Evolutionary conservation across 2,888 invertebrate genomes (phyloP), one percentile per base, ranked within the genome.

Genomic region (Pterostichus madidus): DNA sequence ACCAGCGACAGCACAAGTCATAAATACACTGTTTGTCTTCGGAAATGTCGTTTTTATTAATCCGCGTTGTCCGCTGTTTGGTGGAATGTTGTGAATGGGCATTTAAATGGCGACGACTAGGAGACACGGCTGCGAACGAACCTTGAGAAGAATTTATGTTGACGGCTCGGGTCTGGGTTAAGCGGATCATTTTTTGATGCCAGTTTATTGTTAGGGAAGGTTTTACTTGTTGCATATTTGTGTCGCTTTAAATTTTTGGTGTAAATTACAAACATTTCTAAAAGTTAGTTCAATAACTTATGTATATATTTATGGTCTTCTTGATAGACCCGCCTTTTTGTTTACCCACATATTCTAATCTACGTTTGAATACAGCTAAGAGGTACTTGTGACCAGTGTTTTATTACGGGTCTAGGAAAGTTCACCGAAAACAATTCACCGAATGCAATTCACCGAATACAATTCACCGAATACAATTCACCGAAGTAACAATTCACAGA

Each of bases 151-250:
- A 71, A 71, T 71, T 44, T 71, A 71, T 71, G 46, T 71, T 1
- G 71, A n/a, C 13, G 11, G 4, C 68, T 39, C 13, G 39, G 68
- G n/a, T 68, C 61, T 61, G 35, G 17, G 71, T 17, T 46, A 71
- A 71, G 71, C 49, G 52, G 52, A 75, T 75, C 75, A 75, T 75
- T 75, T 75, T 75, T 75, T 75, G 71, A 75, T 52, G 52, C 31
- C 75, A 75, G 52, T 75, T 75, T 75, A 75, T 75, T 75, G 75
- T 52, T 17, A 46, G 71, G 71, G 71, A 44, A 17, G 44, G 52
- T 13, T 8, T 52, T 49, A 75, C 75, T 75, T 75, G 75, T 75
- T 75, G 75, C 49, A 75, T 75, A 32, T 75, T 75, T 31, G 75
- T 13, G 75, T 75, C 75, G 35, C 3, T 13, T 75, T 52, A 52